These are phyloP conservation scores for Trichogramma evanescens DNA, from an alignment of 2,888 invertebrate genomes.

Conservation along the genomic window DNA sequence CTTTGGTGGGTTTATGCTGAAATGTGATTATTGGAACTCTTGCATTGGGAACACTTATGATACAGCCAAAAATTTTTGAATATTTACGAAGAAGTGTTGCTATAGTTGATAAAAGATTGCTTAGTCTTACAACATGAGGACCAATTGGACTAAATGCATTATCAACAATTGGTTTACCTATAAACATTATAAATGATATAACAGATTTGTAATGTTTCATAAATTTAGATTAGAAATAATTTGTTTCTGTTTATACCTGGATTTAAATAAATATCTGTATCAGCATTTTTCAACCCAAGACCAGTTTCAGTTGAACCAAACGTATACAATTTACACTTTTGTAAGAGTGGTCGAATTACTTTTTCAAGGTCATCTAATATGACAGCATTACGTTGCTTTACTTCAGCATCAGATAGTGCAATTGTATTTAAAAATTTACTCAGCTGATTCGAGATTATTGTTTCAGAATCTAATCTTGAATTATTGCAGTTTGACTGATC, in stretches of 20 bases:
- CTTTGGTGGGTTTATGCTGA: constrained; percentile 55
- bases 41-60: constrained; percentile 61
- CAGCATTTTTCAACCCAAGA: constrained; percentile 62
- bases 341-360: constrained; percentile 31
- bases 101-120: constrained; percentile 28
- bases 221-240: background rate
- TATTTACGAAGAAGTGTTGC: constrained; percentile 43
- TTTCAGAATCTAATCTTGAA: no score
- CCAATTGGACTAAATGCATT: background rate
- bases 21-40: constrained; percentile 75
- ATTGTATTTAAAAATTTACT: constrained; percentile 28
- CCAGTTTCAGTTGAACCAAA: constrained; percentile 73
- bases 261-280: constrained; percentile 64
- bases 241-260: constrained; percentile 40
- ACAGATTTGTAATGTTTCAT: background rate
- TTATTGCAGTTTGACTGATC: no score
- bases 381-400: constrained; percentile 28
- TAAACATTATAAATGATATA: background rate
- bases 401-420: constrained; percentile 26
- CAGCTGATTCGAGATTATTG: constrained; percentile 23
- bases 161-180: constrained; percentile 6
- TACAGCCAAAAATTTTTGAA: constrained; percentile 50
- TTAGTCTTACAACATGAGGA: constrained; percentile 3
- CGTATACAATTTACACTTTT: constrained; percentile 46
- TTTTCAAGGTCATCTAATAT: constrained; percentile 28